Base-by-base conservation (phyloP, 2,797 vertebrate species). In the Myotis daubentonii region DNA sequence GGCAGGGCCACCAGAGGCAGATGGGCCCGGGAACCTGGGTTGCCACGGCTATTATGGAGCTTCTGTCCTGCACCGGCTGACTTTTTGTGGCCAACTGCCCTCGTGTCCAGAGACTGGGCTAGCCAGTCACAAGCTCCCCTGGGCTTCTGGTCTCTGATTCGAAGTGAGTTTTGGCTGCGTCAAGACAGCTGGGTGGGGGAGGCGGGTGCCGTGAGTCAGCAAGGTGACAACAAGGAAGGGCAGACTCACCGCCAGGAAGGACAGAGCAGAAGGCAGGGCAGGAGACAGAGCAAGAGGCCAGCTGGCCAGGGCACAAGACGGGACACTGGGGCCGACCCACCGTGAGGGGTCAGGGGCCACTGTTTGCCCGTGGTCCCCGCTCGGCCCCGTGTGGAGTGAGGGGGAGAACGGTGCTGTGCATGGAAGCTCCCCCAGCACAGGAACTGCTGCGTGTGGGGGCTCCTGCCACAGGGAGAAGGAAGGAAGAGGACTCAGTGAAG, bases 391-490 rank as follows among this genome's bases (percentile, higher is more conserved):
- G 84, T 47, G 94, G 94, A 96, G 89, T 41, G 96, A 97, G 75
- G 94, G 68, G 94, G 94, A 96, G 53, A 95, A 96, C 96, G 66
- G 66, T 92, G 88, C 81, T 96, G 87, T 88, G 86, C 93, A 72
- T 38, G 71, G 2, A 0, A 79, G 95, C 66, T 81, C 89, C 78
- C 93, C 95, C 97, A 96, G 95, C 96, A 97, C 97, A 94, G 94
- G 96, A 97, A 97, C 82, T 89, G 85, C 95, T 91, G 74, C 93
- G 83, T 96, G 88, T 97, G 76, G 97, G 97, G 93, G 95, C 93
- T 97, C 90, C 90, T 97, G 94, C 97, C 96, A 95, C 33, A 81
- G 79, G 83, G 47, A 97, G 97, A 96, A 97, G 97, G 97, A 96
- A 97, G 97, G 16, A 60, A 93, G 89, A 96, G 91, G 95, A 94